Base-by-base conservation (phyloP, 2,888 invertebrate species). In the Micoletzkya japonica region DNA sequence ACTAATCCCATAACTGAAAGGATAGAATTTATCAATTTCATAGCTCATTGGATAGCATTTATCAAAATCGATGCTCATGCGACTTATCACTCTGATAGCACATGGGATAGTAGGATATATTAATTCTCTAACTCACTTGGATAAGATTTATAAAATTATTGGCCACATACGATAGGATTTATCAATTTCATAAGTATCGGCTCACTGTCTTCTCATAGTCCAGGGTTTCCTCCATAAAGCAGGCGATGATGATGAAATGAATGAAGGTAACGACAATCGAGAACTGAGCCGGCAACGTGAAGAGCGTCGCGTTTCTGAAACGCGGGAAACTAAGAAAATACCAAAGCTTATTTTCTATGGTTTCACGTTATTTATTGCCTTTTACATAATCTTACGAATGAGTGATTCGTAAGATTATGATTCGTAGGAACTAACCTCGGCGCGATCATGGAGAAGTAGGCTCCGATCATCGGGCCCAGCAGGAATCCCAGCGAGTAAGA, bases 401-500 rank as follows among this genome's bases (percentile, higher is more conserved):
- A n/a, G n/a, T n/a, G n/a, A n/a, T n/a, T n/a, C n/a, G n/a, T n/a
- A 14, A 20, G 20, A 44, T 44, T 14, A 44, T 44, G 20, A 44
- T 44, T 10, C 20, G 20, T 44, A 44, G 44, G 44, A 44, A 44
- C 44, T 44, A 44, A 44, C 37, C 24, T 71, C 34, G 76, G 72
- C 58, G 80, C 77, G 75, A 82, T 75, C 4, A 77, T 77, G 1
- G 93, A 91, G 86, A 94, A 93, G 86, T 90, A 89, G 4, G 95
- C 96, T 32, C 97, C 97, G 76, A 96, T 93, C 86, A 94, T 89
- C 2, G 97, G 97, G 0, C 97, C 97, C 74, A 95, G 88, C 81
- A 96, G 92, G 87, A 98, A 98, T n/a, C 95, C 97, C 73, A 98
- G 87, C 1, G 96, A 96, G 88, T 98, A 98, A 7, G 97, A 95